Evolutionary conservation across 2,888 invertebrate genomes (phyloP).

Genomic region (Pterobdella sp.): DNA sequence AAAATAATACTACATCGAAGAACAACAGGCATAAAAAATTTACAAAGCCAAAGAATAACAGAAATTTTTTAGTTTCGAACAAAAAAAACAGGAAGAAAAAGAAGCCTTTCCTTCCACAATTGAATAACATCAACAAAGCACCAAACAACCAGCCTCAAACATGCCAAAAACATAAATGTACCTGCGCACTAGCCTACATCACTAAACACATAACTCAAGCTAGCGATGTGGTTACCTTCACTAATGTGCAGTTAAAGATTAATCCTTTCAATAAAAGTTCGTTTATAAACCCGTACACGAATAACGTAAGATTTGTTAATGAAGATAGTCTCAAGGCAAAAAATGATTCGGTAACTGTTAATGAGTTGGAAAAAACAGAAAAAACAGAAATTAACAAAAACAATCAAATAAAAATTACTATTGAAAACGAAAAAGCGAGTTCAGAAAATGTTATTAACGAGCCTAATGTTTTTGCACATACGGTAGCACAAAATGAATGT

Average conservation of each 20-base stretch:
- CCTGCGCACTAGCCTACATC: constrained; percentile 2
- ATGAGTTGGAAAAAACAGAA: not conserved
- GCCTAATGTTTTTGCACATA: not conserved
- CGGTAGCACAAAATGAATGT: not conserved
- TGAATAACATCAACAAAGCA: no score
- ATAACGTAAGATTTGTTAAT: not conserved
- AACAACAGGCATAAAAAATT: no score
- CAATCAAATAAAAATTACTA: not conserved
- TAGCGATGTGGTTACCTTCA: not conserved
- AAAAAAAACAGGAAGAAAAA: no score
- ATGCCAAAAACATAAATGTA: no score
- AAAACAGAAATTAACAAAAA: not conserved
- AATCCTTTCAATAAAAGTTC: no score
- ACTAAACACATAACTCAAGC: not conserved
- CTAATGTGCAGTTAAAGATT: no score
- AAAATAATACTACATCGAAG: no score
- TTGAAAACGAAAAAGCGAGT: not conserved
- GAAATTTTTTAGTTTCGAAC: no score
- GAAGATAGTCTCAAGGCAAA: no score
- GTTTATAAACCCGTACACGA: not conserved
- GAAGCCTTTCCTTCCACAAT: no score
- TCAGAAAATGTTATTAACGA: not conserved
- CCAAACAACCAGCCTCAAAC: no score
- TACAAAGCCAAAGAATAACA: no score
- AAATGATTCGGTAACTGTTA: not conserved